Evolutionary conservation across 2,113 vertebrate species (phyloP), one percentile per base, ranked within the genome.

Genomic region (Melanerpes formicivorus): DNA sequence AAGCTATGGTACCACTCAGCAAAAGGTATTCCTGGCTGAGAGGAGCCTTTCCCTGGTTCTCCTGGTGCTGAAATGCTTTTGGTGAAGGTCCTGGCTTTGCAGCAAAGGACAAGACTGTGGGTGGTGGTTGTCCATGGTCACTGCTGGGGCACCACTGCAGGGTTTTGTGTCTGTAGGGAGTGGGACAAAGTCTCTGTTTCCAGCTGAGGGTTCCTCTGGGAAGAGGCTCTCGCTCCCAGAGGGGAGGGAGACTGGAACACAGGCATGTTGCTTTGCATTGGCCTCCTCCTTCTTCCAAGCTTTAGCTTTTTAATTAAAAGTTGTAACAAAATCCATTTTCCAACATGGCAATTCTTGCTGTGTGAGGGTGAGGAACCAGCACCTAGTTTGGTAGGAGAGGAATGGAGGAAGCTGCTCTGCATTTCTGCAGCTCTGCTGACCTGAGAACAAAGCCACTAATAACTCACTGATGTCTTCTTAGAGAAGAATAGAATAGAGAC

Each of bases 251-350:
- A 18, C 54, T 83, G 79, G 75, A 91, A 94, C 91, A 77, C 3
- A 23, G 32, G 52, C 29, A 7, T 63, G 79, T 37, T 69, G 79
- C 90, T 88, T 93, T 48, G 30, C 67, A 82, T 89, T 88, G 69
- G 30, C 59, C 74, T 32, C 81, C 63, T 91, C 34, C 71, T 72
- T 5, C 79, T 84, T 83, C 76, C 69, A 27, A 56, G 65, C 87
- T 93, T 96, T 95, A 94, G 93, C 93, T 95, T 92, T 96, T 88
- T 90, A 96, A 79, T 95, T 95, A 78, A n/a, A 75, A 67, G 93
- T 52, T 94, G 87, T 82, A 93, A n/a, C 4, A 40, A 81, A 73
- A 71, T 52, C 50, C 32, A 26, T 89, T 77, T 94, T 90, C 82
- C 81, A 80, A 19, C 91, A 72, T 56, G 67, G 72, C 52, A 64